A percentile compares a stretch with the other conserved stretches of the same genome.
Evolutionary conservation across 2,888 invertebrate species (phyloP).

Genomic region (Chrysolina americana): DNA sequence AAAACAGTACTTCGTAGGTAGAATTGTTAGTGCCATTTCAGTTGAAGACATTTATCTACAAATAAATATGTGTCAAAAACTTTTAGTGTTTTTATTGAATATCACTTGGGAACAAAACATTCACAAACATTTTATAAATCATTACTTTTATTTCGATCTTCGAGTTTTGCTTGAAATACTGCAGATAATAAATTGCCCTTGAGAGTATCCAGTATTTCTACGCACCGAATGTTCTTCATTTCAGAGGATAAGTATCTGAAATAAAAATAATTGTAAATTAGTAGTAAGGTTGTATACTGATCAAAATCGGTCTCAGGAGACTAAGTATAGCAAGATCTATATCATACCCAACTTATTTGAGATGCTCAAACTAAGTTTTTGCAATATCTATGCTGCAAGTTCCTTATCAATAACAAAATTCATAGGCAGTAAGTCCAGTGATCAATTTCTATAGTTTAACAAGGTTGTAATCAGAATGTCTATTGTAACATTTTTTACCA

Average conservation of each 20-base stretch:
- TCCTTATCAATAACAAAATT: no score
- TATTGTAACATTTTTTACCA: not conserved
- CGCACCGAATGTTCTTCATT: not conserved
- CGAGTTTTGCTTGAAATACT: not conserved
- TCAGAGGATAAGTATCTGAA: slow-evolving; percentile 8
- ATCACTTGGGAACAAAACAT: slow-evolving; percentile 2
- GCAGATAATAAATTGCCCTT: slow-evolving; percentile 12
- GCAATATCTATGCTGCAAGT: no score
- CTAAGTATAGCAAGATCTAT: not conserved
- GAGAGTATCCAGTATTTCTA: slow-evolving; percentile 11
- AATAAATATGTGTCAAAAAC: not conserved
- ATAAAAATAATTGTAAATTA: slow-evolving; percentile 10
- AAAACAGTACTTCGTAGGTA: not conserved
- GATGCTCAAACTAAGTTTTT: no score
- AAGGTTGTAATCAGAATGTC: no score
- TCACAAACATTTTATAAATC: slow-evolving; percentile 4
- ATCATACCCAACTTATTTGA: no score
- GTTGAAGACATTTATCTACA: not conserved
- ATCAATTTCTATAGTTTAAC: no score
- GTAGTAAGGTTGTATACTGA: not conserved
- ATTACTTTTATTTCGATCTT: slow-evolving; percentile 9
- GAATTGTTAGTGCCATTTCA: not conserved
- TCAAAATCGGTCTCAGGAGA: not conserved
- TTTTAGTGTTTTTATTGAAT: not conserved
- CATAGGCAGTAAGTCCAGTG: no score